Percentiles rank a stretch among this genome's conserved stretches.
Evolutionary conservation across 2,797 vertebrate genomes (phyloP).

Genomic region (Chiloscyllium punctatum): DNA sequence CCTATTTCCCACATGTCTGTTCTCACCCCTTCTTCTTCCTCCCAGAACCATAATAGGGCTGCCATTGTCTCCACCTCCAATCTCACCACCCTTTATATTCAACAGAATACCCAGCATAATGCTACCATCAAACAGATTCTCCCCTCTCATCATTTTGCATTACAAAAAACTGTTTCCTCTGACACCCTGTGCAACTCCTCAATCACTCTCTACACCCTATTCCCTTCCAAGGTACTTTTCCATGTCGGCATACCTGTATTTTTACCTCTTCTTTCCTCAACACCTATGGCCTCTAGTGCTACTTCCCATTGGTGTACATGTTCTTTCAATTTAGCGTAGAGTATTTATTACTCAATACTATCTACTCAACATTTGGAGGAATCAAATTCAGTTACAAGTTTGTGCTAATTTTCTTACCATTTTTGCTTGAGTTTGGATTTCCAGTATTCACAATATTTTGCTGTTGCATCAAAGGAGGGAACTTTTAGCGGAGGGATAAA

Average conservation of each 20-base stretch:
- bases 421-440: too few species aligned
- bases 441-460: too few species aligned
- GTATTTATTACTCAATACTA: neutral
- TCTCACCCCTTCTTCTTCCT: neutral
- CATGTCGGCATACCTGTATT: too few species aligned
- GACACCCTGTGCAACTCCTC: neutral
- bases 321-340: neutral
- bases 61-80: neutral
- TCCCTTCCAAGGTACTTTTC: neutral
- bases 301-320: neutral
- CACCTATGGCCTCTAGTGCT: neutral
- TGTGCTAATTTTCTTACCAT: neutral
- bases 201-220: neutral
- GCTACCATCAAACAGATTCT: neutral
- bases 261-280: neutral
- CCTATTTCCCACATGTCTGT: neutral
- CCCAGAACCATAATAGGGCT: neutral
- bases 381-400: neutral
- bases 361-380: neutral
- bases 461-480: too few species aligned
- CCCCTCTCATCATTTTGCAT: neutral
- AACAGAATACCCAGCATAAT: neutral
- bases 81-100: neutral
- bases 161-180: neutral
- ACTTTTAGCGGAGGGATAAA: neutral